These are phyloP conservation scores for Oncorhynchus keta DNA, from an alignment of 2,113 vertebrate genomes.

Conservation along the genomic window DNA sequence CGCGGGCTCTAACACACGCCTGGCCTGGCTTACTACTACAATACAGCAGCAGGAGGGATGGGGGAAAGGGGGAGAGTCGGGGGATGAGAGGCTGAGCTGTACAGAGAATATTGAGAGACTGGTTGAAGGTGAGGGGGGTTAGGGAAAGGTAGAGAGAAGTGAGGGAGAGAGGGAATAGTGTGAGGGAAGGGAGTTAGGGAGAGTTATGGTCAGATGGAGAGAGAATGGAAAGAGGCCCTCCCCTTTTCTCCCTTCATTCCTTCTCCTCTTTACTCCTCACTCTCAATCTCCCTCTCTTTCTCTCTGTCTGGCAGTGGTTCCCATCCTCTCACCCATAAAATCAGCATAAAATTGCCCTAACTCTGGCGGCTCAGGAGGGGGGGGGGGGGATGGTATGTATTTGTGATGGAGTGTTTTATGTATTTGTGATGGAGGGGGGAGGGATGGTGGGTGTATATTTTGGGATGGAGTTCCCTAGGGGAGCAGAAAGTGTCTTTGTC, in stretches of 20 bases:
- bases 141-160: not conserved
- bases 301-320: conserved; percentile 56
- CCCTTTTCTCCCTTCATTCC: not conserved
- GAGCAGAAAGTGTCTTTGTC: conserved; percentile 52
- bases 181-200: not conserved
- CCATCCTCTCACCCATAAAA: conserved; percentile 81
- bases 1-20: conserved; percentile 55
- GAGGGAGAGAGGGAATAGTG: not conserved
- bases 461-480: conserved; percentile 54
- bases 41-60: conserved; percentile 46
- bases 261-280: conserved; percentile 4
- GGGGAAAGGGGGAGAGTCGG: not conserved
- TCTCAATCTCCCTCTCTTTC: conserved; percentile 1
- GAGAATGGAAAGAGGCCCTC: not conserved
- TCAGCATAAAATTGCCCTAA: conserved; percentile 80
- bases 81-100: conserved; percentile 16
- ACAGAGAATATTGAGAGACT: not conserved
- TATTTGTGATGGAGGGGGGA: not conserved
- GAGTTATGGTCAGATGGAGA: not conserved
- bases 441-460: conserved; percentile 17
- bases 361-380: conserved; percentile 66
- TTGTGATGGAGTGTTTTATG: conserved; percentile 4
- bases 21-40: conserved; percentile 32
- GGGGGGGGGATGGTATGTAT: not conserved
- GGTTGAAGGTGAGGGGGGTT: not conserved